Evolutionary conservation across 2,797 vertebrate species (phyloP).

Genomic region (Trematomus bernacchii): DNA sequence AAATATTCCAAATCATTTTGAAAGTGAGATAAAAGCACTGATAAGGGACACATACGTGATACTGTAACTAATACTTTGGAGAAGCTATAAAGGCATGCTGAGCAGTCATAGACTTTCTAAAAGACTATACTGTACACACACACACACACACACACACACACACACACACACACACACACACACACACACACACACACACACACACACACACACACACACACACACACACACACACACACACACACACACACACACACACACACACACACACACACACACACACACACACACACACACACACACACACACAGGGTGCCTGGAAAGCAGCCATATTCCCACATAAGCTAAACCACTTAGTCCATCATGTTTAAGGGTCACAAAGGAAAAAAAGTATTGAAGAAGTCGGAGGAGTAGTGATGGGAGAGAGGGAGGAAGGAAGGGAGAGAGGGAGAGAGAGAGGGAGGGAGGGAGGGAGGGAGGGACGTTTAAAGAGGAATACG

Average conservation of each 20-base stretch:
- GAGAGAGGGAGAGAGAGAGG: not conserved
- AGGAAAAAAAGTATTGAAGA: constrained; percentile 40
- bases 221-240: constrained; percentile 31
- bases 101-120: constrained; percentile 6
- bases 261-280: constrained; percentile 19
- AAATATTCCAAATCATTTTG: not conserved
- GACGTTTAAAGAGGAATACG: constrained; percentile 40
- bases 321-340: constrained; percentile 78
- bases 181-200: constrained; percentile 40
- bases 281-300: constrained; percentile 34
- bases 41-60: not conserved
- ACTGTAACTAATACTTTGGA: not conserved
- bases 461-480: constrained; percentile 3
- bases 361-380: constrained; percentile 61
- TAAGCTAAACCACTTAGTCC: constrained; percentile 72
- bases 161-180: constrained; percentile 28
- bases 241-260: constrained; percentile 17
- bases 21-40: not conserved
- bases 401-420: constrained; percentile 47
- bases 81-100: constrained; percentile 7
- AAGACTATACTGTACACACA: constrained; percentile 10
- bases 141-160: constrained; percentile 44
- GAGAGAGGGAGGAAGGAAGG: constrained; percentile 25
- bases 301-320: constrained; percentile 56
- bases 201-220: constrained; percentile 32